Percentiles rank a stretch among this genome's conserved stretches.
phyloP scores from a whole-genome alignment of 2,113 vertebrate species.

The Leucopternis melanops region DNA sequence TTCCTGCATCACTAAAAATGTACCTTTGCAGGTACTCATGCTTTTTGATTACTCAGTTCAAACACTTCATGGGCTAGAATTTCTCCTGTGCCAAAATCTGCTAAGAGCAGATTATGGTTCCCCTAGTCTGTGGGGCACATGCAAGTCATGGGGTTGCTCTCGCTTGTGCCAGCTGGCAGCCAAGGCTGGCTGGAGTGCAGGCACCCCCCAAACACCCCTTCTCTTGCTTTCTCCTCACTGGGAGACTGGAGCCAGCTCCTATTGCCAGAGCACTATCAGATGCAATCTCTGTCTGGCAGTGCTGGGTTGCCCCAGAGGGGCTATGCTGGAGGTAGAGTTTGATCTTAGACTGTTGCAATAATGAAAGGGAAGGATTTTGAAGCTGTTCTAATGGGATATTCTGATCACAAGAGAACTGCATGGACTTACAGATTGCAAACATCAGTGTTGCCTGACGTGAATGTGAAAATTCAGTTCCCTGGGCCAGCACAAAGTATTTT shows the following conservation, averaged over 20 bases:
- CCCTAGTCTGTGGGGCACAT: rapidly evolving
- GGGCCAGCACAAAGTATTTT: background rate
- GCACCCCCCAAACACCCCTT: background rate
- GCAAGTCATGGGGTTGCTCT: background rate
- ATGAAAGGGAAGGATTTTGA: background rate
- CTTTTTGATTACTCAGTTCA: background rate
- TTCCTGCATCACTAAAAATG: background rate
- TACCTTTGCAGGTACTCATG: background rate
- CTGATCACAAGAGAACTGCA: background rate
- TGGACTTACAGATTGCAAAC: too few relatives aligned
- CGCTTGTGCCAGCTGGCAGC: background rate
- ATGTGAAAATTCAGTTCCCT: background rate
- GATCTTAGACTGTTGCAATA: background rate
- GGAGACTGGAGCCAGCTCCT: background rate
- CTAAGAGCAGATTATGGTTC: background rate
- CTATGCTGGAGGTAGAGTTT: background rate
- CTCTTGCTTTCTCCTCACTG: background rate
- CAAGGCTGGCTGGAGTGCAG: background rate
- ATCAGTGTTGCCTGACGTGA: too few relatives aligned
- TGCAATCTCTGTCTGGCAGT: background rate
- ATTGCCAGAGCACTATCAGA: background rate
- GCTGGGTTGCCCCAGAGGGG: background rate
- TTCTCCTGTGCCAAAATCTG: background rate
- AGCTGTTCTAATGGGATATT: background rate
- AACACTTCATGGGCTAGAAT: background rate